phyloP scores from a whole-genome alignment of 2,888 invertebrate species.

The Apamea epomidion region DNA sequence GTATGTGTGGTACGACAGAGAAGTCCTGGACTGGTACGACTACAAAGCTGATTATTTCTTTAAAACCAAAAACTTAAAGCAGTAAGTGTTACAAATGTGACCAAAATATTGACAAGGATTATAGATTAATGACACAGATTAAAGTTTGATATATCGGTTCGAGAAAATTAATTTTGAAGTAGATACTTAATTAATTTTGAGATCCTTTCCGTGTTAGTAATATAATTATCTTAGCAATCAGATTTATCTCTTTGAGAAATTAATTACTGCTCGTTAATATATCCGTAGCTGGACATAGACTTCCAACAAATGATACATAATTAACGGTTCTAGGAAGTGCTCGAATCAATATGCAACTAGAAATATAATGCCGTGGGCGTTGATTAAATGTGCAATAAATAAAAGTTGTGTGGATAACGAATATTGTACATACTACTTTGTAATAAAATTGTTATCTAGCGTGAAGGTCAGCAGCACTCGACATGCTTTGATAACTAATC shows the following conservation, averaged over 20 bases:
- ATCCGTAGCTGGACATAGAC: not conserved
- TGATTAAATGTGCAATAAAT: not conserved
- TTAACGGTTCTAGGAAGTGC: not conserved
- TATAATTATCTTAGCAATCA: slow-evolving; percentile 9
- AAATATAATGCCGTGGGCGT: slow-evolving; percentile 3
- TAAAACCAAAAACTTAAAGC: slow-evolving; percentile 62
- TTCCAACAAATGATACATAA: slow-evolving; percentile 4
- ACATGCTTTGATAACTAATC: slow-evolving; percentile 5
- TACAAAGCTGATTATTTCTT: slow-evolving; percentile 79
- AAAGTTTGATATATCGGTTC: slow-evolving; percentile 7
- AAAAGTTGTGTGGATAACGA: not conserved
- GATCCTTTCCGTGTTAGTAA: slow-evolving; percentile 10
- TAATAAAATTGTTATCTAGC: not conserved
- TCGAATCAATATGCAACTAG: not conserved
- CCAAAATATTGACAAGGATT: not conserved
- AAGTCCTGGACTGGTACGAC: slow-evolving; percentile 90
- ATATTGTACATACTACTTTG: not conserved
- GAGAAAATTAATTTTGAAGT: slow-evolving; percentile 32
- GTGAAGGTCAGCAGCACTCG: not conserved
- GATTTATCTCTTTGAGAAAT: no score
- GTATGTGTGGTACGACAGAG: slow-evolving; percentile 92
- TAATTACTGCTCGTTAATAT: no score
- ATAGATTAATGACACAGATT: slow-evolving; percentile 9
- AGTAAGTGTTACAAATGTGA: not conserved
- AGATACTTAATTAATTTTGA: slow-evolving; percentile 10